Evolutionary conservation across 2,888 invertebrate genomes (phyloP), one percentile per base, ranked within the genome.

Genomic region (Drosophila nr. perissopoda): DNA sequence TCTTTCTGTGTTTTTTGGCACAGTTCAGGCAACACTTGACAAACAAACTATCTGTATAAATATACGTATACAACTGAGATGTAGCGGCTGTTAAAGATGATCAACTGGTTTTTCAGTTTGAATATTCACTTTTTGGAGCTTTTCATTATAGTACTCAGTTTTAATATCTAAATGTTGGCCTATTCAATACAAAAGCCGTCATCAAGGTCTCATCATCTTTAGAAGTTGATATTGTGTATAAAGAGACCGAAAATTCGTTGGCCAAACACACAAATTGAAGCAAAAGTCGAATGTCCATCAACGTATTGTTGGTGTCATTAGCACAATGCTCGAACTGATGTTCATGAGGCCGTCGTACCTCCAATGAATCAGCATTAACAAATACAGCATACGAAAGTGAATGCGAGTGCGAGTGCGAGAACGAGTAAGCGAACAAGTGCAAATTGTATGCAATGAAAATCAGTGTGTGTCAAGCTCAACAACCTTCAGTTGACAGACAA

Each of bases 81-180:
- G 25, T 51, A 49, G 29, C 51, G 40, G 16, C n/a, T 52, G 11
- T 21, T 54, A 31, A 78, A 85, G 88, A 83, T 76, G 88, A 78
- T 62, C 68, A 86, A 86, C 88, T 66, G 88, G 85, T 85, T 85
- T 83, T 53, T 38, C 49, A 56, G 67, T 76, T 73, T 5, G 33
- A 36, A 45, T 34, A 40, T 42, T 68, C 45, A 54, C 21, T 54
- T 66, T 70, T 78, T 65, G 52, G 49, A 49, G 45, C 51, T 38
- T 71, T 78, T 68, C 34, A 57, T 52, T 38, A 57, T 64, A 33
- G 59, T 42, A 51, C 38, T 21, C 57, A 60, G 51, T 33, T 56
- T 45, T 33, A 25, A 25, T 58, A 40, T 18, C 34, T 34, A 25
- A 45, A 48, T 38, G 67, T 58, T 33, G 61, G 59, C 38, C 27